Conservation (phyloP, 2,113 vertebrate species). For the Aix galericulata region DNA sequence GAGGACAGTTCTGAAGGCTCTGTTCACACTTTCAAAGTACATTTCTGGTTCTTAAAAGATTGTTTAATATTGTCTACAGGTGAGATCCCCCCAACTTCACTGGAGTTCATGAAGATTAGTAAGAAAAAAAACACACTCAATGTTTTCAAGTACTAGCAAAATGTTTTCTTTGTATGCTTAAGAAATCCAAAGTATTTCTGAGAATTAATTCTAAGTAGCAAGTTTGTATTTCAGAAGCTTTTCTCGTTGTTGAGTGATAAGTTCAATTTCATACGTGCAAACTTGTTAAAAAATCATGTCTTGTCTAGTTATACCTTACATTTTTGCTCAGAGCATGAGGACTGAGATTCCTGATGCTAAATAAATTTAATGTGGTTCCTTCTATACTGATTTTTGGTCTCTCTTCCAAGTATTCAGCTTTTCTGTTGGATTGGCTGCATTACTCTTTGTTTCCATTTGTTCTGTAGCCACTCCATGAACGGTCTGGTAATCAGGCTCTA, state of each 20-base stretch:
- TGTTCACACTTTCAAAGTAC: conserved; percentile 12
- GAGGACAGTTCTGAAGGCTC: conserved; percentile 12
- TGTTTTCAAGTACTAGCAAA: background rate
- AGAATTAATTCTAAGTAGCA: background rate
- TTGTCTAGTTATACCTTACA: background rate
- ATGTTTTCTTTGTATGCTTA: background rate
- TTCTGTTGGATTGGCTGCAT: background rate
- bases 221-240: background rate
- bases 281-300: rapidly evolving
- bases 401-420: background rate
- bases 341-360: background rate
- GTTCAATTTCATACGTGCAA: background rate
- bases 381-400: background rate
- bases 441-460: conserved; percentile 13
- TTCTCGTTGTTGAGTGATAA: background rate
- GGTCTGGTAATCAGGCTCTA: background rate
- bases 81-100: background rate
- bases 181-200: background rate
- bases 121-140: background rate
- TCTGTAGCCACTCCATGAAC: background rate
- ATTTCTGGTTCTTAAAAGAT: background rate
- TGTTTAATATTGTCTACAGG: background rate
- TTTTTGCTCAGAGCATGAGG: background rate
- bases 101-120: background rate
- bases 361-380: background rate